Evolutionary conservation across 2,888 invertebrate species (phyloP).

Genomic region (Dasysyrphus tricinctus): DNA sequence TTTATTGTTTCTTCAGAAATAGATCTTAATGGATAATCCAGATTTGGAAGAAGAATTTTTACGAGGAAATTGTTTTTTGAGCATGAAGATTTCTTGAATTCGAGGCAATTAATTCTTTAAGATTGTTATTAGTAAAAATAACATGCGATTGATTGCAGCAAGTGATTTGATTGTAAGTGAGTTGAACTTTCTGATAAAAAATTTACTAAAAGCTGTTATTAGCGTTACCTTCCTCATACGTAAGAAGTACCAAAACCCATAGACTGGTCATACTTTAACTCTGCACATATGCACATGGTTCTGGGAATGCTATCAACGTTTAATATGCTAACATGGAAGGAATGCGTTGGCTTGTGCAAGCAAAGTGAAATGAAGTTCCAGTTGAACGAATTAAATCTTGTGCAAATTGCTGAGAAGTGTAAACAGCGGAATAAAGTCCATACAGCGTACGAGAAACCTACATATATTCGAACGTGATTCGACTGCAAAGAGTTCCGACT

Average conservation of each 20-base stretch:
- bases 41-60: too few species aligned
- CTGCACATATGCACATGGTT: slow-evolving; percentile 63
- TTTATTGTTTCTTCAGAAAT: too few species aligned
- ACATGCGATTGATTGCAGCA: too few species aligned
- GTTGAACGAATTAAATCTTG: slow-evolving; percentile 92
- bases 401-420: slow-evolving; percentile 89
- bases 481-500: slow-evolving; percentile 79
- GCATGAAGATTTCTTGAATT: too few species aligned
- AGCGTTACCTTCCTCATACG: too few species aligned
- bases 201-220: too few species aligned
- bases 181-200: too few species aligned
- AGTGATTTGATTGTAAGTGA: too few species aligned
- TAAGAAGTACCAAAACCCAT: neutral
- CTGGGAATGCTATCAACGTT: slow-evolving; percentile 78
- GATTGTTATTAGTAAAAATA: too few species aligned
- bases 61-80: too few species aligned
- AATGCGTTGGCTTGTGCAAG: slow-evolving; percentile 88
- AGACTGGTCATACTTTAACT: slow-evolving; percentile 22
- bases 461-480: slow-evolving; percentile 80
- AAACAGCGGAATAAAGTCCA: slow-evolving; percentile 84
- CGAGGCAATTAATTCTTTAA: too few species aligned
- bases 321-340: slow-evolving; percentile 89
- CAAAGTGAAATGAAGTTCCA: slow-evolving; percentile 90
- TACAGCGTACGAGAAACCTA: slow-evolving; percentile 84
- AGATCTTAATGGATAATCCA: too few species aligned